Percentiles rank a stretch among this genome's conserved stretches.
Conservation (phyloP, 37 sponge, comb jelly and placozoan species). For the Ephydatia muelleri region DNA sequence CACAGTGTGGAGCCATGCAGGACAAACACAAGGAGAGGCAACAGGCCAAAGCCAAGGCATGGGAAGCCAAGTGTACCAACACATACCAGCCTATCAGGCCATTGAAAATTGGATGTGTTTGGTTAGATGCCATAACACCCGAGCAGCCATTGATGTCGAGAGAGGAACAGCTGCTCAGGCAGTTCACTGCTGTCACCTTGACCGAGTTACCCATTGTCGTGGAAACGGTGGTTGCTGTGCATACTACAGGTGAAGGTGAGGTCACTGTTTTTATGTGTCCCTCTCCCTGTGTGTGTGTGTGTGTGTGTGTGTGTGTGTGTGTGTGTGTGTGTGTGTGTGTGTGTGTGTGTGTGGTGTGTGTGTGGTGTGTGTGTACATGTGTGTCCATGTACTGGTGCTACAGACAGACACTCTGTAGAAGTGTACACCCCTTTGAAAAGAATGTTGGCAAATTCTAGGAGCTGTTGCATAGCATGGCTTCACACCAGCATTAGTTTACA, state of each 20-base stretch:
- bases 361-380: not conserved
- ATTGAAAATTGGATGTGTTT: conserved; percentile 62
- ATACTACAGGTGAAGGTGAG: conserved; percentile 2
- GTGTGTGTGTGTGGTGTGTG: conserved; percentile 18
- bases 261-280: not conserved
- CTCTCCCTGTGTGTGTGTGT: not conserved
- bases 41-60: conserved; percentile 70
- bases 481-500: no score
- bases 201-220: conserved; percentile 30
- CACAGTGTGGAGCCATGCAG: no score
- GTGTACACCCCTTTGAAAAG: no score
- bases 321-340: no score
- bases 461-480: no score
- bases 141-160: conserved; percentile 9
- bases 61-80: conserved; percentile 73
- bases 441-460: no score
- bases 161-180: conserved; percentile 24
- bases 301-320: no score
- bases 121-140: conserved; percentile 19
- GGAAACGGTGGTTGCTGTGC: not conserved
- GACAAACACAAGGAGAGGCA: conserved; percentile 29
- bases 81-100: conserved; percentile 72
- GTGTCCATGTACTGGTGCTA: no score
- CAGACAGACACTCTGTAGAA: no score
- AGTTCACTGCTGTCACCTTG: conserved; percentile 41